Base-by-base conservation (phyloP, 2,113 vertebrate species). In the Phalacrocorax carbo region DNA sequence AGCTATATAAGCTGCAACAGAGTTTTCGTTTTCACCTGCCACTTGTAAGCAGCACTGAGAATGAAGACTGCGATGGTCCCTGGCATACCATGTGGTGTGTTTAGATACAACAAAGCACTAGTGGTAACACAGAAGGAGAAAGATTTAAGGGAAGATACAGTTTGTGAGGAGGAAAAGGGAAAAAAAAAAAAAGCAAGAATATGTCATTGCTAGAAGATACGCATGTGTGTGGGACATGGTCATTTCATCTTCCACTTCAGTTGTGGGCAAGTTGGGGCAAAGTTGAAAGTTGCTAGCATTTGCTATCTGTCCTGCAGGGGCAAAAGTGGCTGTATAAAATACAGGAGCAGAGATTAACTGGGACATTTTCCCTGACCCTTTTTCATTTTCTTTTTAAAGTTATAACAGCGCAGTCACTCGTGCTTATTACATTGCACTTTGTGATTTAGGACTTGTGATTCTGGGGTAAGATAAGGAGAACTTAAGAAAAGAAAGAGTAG, bases 321-420 rank as follows among this genome's bases (percentile, higher is more conserved):
- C 2, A 7, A 76, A 86, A 91, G 77, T 10, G 22, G 15, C n/a
- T 66, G 9, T 75, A 40, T 42, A 51, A 88, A 90, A 71, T 32
- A 55, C 5, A 82, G 29, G 26, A 75, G 17, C 14, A 78, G 52
- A 87, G 58, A 88, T 87, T 71, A 89, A 94, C n/a, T 68, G 30
- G 8, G 23, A n/a, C 13, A 34, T 72, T 96, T 76, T 70, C 38
- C 23, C 27, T 84, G 12, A 69, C 19, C 23, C 8, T 82, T 89
- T 78, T 79, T 82, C 15, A 70, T 91, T 95, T 93, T 72, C 29
- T 94, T 91, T 94, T 61, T 12, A 44, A 77, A 75, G 32, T 78
- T 87, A 57, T 46, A 93, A 79, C 32, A 48, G 61, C 42, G 64
- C 18, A 60, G 21, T 60, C 52, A 54, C 42, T 88, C 2, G 5